These are phyloP conservation scores for Hylia prasina DNA, from an alignment of 2,113 vertebrate species.

Conservation along the genomic window DNA sequence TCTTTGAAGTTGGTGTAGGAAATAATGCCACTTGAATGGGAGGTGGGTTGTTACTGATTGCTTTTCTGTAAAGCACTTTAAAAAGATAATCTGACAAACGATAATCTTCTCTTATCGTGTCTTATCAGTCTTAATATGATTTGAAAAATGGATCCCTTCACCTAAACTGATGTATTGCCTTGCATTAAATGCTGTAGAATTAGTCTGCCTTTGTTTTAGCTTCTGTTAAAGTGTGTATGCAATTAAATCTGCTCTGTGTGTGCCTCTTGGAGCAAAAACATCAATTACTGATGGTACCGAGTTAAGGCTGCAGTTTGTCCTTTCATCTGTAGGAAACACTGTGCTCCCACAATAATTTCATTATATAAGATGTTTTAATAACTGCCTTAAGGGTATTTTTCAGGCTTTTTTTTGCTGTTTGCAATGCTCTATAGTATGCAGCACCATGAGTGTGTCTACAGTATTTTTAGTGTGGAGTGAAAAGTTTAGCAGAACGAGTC, in stretches of 20 bases:
- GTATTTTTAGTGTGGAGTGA: background rate
- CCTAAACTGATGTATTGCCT: background rate
- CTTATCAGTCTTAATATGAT: background rate
- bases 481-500: background rate
- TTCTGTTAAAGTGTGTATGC: background rate
- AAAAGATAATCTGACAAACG: background rate
- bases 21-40: background rate
- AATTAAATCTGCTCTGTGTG: background rate
- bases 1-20: background rate
- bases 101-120: background rate
- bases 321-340: background rate
- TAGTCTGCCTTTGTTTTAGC: background rate
- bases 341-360: background rate
- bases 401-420: background rate
- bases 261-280: background rate
- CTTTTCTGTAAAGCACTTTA: conserved; percentile 2
- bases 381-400: background rate
- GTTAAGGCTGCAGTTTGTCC: background rate
- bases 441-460: background rate
- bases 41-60: background rate
- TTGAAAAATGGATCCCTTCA: background rate
- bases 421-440: background rate
- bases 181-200: background rate
- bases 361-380: background rate
- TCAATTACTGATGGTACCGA: background rate